Base-by-base conservation (phyloP, 2,113 vertebrate genomes). In the Xiphophorus maculatus region DNA sequence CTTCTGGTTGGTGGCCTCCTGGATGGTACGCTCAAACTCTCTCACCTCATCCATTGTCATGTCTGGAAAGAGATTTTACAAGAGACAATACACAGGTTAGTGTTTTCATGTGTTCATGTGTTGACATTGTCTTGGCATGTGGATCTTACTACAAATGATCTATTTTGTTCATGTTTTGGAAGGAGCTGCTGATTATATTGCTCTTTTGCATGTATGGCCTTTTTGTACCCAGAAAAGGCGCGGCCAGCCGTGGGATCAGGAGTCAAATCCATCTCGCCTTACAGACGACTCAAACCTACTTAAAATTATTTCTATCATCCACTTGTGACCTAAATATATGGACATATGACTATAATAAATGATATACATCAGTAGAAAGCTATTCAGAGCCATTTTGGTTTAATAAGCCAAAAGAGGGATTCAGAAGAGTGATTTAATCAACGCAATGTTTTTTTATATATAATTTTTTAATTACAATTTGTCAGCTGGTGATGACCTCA, bases 1-100 rank as follows among this genome's bases (percentile, higher is more conserved):
- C 94, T 99, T 99, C 95, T 97, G 94, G 94, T 99, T 99, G 90
- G 98, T 99, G 78, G 97, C 98, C 96, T 99, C 98, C 95, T 99
- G 98, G 95, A 97, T 99, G 90, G 96, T 92, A 88, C 97, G 94
- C 93, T 99, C 98, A 80, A 96, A 99, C 89, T 99, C 97, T 90
- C 98, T 96, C 83, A 99, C 98, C 90, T 99, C 97, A 92, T 99
- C 96, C 97, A 99, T 99, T 65, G 98, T 98, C 98, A 99, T 99
- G 96, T 99, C 98, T 99, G 74, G 37, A 83, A 75, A 90, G 66
- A 84, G 37, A 76, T 62, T 0, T 37, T 28, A 65, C 1, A 40
- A 65, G 40, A 73, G 9, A 79, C 13, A 78, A 27, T 42, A 10
- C 51, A n/a, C 25, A 25, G 22, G 10, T 58, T 58, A 58, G 51